Base-by-base conservation (phyloP, 2,113 vertebrate species). In the Delphinapterus leucas region DNA sequence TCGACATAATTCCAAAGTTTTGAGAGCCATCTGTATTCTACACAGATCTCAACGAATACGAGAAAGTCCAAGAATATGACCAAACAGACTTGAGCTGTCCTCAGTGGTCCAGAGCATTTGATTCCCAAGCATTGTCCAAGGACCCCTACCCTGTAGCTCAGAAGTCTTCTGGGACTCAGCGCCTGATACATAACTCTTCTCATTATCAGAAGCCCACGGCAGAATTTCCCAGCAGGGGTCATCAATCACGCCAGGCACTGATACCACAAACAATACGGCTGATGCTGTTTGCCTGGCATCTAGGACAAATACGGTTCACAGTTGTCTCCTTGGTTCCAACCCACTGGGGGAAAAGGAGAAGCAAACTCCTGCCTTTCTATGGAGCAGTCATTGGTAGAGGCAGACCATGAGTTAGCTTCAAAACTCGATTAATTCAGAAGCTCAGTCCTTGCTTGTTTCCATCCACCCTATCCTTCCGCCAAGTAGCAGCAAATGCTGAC, bases 211-310 rank as follows among this genome's bases (percentile, higher is more conserved):
- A 67, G 4, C 44, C 65, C 47, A 53, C 25, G 49, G 90, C n/a
- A 77, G 67, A 85, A 70, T 92, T 80, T 95, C 71, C 83, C 90
- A 92, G 90, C 67, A 96, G 70, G 33, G 49, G 49, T 26, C 26
- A 83, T 88, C 86, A 88, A 73, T 94, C 90, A 85, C 4, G 26
- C 41, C 6, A 67, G 44, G 53, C 44, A 88, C 47, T 25, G 60
- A 81, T 70, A 41, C 47, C 67, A 28, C 82, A 95, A 65, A 76
- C 38, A 38, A 12, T 2, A 6, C 15, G 21, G 21, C 41, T 31
- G 65, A 84, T n/a, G 58, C 65, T 71, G 1, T 47, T 87, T 82
- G 28, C 36, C 36, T 67, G n/a, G 33, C 71, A 36, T 70, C 74
- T 28, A 33, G 76, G 92, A 73, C n/a, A 53, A 86, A 70, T 47